Conservation (phyloP, 1,140 invertebrate species). For the Amphibalanus amphitrite region DNA sequence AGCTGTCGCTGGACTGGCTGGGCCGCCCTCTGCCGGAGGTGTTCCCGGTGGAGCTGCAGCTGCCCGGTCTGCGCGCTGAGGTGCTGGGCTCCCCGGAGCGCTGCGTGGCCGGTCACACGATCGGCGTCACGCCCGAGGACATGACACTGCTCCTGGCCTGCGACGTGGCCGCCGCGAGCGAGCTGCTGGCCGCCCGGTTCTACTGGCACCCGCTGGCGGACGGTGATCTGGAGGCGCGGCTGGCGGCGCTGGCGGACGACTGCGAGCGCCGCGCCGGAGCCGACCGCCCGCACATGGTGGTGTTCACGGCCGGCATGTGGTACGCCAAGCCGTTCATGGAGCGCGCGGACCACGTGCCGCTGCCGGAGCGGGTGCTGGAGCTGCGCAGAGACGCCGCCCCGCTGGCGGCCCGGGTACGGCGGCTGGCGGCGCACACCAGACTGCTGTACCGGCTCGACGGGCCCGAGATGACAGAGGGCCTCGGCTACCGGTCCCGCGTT, state of each 20-base stretch:
- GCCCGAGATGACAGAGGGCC: not conserved
- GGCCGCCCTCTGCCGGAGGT: not conserved
- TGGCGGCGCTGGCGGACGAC: not conserved
- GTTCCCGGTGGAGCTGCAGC: not conserved
- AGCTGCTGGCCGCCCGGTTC: not conserved
- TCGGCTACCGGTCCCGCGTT: not conserved
- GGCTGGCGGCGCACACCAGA: not conserved
- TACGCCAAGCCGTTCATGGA: not conserved
- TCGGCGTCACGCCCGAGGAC: not conserved
- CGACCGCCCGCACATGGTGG: not conserved
- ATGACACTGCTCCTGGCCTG: not conserved
- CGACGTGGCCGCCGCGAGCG: not conserved
- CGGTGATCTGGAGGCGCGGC: too few relatives aligned
- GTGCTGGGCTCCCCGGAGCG: not conserved
- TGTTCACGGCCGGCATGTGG: not conserved
- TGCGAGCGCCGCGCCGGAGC: not conserved
- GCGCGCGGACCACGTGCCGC: not conserved
- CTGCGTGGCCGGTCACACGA: not conserved
- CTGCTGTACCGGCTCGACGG: not conserved
- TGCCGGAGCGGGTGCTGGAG: not conserved
- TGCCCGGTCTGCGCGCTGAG: not conserved
- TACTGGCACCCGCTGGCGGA: not conserved
- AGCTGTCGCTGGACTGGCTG: not conserved
- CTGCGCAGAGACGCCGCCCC: not conserved
- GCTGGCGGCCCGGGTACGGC: not conserved